A percentile compares a stretch with the other conserved stretches of the same genome.
These are phyloP conservation scores for Charanyca ferruginea DNA, from an alignment of 2,888 invertebrate genomes.

Conservation along the genomic window DNA sequence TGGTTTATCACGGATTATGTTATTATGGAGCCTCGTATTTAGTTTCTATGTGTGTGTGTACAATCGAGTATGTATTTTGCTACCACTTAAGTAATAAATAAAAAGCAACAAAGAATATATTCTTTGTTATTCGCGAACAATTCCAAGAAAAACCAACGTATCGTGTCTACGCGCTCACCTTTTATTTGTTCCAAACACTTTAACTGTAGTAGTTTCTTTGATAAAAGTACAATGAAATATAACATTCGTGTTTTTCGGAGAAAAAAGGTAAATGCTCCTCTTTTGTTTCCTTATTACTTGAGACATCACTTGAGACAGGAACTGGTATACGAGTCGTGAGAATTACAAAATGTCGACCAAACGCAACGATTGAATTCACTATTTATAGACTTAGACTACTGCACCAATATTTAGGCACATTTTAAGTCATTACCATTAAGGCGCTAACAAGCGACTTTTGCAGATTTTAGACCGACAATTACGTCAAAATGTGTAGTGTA, in stretches of 20 bases:
- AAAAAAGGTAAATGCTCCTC: background rate
- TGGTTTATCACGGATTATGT: conserved; percentile 3
- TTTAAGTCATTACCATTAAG: no score
- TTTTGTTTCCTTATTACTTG: background rate
- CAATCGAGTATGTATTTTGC: conserved; percentile 9
- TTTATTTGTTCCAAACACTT: conserved; percentile 51
- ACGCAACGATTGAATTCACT: no score
- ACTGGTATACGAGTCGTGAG: no score
- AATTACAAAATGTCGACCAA: no score
- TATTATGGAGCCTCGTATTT: background rate
- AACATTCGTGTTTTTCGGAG: conserved; percentile 13
- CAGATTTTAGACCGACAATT: no score
- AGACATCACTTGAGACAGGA: no score
- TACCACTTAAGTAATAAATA: conserved; percentile 43
- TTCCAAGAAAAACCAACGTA: conserved; percentile 27
- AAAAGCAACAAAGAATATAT: conserved; percentile 30
- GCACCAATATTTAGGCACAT: no score
- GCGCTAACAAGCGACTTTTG: no score
- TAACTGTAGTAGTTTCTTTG: conserved; percentile 42
- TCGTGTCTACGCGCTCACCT: conserved; percentile 32
- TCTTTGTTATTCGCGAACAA: conserved; percentile 25
- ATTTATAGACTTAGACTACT: no score
- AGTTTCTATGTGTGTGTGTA: background rate
- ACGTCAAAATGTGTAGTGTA: no score
- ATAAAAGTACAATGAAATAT: conserved; percentile 43